A percentile compares a stretch with the other conserved stretches of the same genome.
Evolutionary conservation across 1,140 invertebrate species (phyloP).

Genomic region (Micrasema minimum): DNA sequence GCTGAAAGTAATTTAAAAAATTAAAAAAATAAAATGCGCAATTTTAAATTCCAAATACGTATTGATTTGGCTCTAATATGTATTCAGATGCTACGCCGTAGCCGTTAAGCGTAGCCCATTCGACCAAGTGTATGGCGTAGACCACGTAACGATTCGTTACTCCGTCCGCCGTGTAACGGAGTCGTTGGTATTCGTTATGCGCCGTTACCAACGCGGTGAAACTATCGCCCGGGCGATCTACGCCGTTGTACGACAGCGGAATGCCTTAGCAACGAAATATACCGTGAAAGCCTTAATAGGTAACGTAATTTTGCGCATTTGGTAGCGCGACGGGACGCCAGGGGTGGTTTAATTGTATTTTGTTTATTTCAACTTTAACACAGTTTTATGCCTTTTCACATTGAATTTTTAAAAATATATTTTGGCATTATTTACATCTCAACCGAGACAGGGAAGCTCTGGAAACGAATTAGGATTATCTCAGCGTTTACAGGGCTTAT

Average conservation of each 20-base stretch:
- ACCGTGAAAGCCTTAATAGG: not conserved
- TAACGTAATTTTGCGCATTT: not conserved
- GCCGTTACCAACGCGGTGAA: constrained; percentile 27
- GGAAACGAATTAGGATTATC: too few species aligned
- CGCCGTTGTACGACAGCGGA: constrained; percentile 26
- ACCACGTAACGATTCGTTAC: constrained; percentile 42
- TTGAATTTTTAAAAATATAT: too few species aligned
- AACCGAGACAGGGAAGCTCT: too few species aligned
- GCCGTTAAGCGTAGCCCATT: constrained; percentile 13
- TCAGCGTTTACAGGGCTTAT: too few species aligned
- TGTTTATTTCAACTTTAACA: too few species aligned
- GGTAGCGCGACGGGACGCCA: too few species aligned
- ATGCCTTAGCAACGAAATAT: constrained; percentile 12
- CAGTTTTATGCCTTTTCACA: too few species aligned
- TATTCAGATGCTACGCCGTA: constrained; percentile 4
- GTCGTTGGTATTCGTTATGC: constrained; percentile 37
- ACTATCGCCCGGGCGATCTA: constrained; percentile 36
- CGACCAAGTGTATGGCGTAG: constrained; percentile 19
- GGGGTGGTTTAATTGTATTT: too few species aligned
- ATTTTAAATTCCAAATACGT: too few species aligned
- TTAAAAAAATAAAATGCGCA: too few species aligned
- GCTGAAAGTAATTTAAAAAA: too few species aligned
- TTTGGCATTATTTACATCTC: too few species aligned
- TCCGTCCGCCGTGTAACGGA: constrained; percentile 19
- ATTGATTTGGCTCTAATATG: not conserved